Conservation (phyloP, 1,140 invertebrate species). For the Copidosoma floridanum region DNA sequence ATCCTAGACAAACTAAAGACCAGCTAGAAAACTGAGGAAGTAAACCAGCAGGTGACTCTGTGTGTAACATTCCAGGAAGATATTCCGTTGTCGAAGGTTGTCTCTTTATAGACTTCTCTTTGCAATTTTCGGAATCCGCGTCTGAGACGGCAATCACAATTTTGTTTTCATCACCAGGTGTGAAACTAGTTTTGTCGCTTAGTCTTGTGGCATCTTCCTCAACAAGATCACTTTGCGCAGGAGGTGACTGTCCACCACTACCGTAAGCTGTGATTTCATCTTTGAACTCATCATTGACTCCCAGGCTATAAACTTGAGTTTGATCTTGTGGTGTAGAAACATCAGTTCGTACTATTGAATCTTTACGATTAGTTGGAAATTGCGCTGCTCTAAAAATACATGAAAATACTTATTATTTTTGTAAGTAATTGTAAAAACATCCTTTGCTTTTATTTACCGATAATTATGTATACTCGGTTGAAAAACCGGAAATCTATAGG, state of each 20-base stretch:
- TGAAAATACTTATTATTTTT: neutral
- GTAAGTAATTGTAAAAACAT: constrained; percentile 7
- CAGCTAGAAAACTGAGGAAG: constrained; percentile 91
- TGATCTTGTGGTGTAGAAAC: constrained; percentile 44
- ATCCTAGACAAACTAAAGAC: constrained; percentile 87
- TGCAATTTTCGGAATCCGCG: constrained; percentile 46
- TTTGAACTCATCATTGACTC: constrained; percentile 43
- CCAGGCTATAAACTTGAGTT: constrained; percentile 54
- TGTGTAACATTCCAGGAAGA: constrained; percentile 85
- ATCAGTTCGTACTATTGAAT: constrained; percentile 46
- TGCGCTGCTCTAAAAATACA: constrained; percentile 53
- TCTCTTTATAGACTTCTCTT: constrained; percentile 63
- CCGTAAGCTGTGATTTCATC: constrained; percentile 49
- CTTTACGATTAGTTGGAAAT: constrained; percentile 48
- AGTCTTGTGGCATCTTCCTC: constrained; percentile 42
- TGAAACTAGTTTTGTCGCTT: constrained; percentile 47
- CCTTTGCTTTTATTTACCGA: too few relatives aligned
- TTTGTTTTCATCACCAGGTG: constrained; percentile 50
- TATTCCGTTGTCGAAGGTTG: constrained; percentile 88
- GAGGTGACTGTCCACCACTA: constrained; percentile 47
- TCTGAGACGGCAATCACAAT: constrained; percentile 55
- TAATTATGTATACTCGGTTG: constrained; percentile 67
- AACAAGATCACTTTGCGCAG: constrained; percentile 41
- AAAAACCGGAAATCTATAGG: constrained; percentile 79
- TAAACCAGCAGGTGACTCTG: constrained; percentile 71